Conservation (phyloP, 2,888 invertebrate genomes). For the Drosophila nr. perissopoda region DNA sequence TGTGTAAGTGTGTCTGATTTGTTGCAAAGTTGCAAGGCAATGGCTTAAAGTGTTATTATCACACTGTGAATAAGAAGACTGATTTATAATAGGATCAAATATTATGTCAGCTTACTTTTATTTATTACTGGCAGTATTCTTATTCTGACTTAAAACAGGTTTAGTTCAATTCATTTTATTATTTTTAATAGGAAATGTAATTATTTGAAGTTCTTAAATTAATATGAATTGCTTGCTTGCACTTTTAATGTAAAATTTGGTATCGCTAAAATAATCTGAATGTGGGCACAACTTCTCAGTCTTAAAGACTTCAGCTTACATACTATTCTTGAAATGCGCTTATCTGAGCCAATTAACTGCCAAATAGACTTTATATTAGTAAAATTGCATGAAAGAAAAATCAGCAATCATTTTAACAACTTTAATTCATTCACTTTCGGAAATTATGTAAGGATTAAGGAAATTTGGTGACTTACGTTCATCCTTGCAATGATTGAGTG, state of each 20-base stretch:
- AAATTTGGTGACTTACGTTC: constrained; percentile 73
- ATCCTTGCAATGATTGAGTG: constrained; percentile 78
- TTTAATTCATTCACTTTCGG: constrained; percentile 1
- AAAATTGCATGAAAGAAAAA: neutral
- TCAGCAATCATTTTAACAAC: neutral
- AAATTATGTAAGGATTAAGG: neutral
- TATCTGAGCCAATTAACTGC: neutral
- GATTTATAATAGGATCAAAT: neutral
- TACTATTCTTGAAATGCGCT: neutral
- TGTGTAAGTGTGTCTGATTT: neutral
- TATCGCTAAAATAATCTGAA: neutral
- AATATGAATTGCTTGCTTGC: neutral
- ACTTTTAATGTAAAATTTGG: neutral
- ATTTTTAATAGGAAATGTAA: neutral
- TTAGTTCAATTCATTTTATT: neutral
- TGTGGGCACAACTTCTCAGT: neutral
- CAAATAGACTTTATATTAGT: neutral
- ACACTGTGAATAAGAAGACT: neutral
- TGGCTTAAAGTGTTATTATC: neutral
- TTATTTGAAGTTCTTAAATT: neutral
- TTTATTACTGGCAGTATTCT: neutral
- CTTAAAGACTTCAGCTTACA: neutral
- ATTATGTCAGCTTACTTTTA: neutral
- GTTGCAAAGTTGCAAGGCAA: neutral
- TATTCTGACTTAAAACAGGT: neutral